These are phyloP conservation scores for Hylaeus anthracinus DNA, from an alignment of 1,140 invertebrate species.

Conservation along the genomic window DNA sequence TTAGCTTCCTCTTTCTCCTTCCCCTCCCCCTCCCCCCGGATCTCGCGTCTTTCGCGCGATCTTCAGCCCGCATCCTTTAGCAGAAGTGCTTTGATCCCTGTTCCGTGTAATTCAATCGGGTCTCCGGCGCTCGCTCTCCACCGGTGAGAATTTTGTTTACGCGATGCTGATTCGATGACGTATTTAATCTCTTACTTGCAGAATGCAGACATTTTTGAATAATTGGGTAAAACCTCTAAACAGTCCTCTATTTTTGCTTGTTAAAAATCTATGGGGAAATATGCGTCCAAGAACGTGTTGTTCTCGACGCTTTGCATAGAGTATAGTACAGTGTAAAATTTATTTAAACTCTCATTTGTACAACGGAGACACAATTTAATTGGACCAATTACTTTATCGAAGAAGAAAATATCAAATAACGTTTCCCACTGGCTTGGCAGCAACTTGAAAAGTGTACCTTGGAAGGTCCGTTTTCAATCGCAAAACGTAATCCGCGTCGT, in stretches of 20 bases:
- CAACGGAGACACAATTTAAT: too few relatives aligned
- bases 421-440: too few relatives aligned
- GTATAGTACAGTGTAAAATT: too few relatives aligned
- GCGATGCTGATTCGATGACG: neutral
- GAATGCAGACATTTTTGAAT: neutral
- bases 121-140: neutral
- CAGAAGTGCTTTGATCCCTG: constrained; percentile 22
- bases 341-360: too few relatives aligned
- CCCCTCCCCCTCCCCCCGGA: neutral
- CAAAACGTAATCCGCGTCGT: constrained; percentile 16
- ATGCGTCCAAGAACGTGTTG: too few relatives aligned
- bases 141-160: constrained; percentile 2
- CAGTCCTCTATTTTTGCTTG: too few relatives aligned
- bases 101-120: constrained; percentile 22
- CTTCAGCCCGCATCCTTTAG: constrained; percentile 21
- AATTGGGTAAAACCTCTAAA: too few relatives aligned
- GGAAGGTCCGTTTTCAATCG: constrained; percentile 23
- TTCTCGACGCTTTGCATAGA: too few relatives aligned
- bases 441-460: neutral
- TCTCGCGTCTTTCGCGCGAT: constrained; percentile 15
- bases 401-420: too few relatives aligned
- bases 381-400: too few relatives aligned
- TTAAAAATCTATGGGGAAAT: too few relatives aligned
- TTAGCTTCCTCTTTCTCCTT: neutral
- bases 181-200: neutral